Evolutionary conservation across 1,140 invertebrate species (phyloP).

Genomic region (Drosophila gunungcola): DNA sequence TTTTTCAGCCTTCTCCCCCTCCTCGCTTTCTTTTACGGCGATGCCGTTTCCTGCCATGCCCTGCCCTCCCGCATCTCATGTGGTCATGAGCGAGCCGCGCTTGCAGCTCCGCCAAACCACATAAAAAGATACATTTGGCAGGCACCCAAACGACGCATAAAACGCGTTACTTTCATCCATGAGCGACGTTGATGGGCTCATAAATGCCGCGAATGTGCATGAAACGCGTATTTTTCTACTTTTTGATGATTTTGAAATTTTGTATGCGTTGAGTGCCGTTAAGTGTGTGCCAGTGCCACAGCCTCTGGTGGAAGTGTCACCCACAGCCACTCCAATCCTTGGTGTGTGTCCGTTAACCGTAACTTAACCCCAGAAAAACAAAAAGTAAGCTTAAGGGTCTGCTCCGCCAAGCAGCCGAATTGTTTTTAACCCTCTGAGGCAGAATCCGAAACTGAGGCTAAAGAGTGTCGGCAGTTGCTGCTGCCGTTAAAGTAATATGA

Average conservation of each 20-base stretch:
- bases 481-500: slow-evolving; percentile 80
- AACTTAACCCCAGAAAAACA: slow-evolving; percentile 53
- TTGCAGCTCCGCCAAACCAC: slow-evolving; percentile 45
- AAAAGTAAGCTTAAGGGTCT: slow-evolving; percentile 20
- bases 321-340: slow-evolving; percentile 4
- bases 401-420: slow-evolving; percentile 43
- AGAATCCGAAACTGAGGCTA: slow-evolving; percentile 22
- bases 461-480: slow-evolving; percentile 61
- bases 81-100: slow-evolving; percentile 16
- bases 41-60: slow-evolving; percentile 52
- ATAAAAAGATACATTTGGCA: slow-evolving; percentile 83
- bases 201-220: slow-evolving; percentile 83
- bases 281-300: slow-evolving; percentile 43
- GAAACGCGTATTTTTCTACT: slow-evolving; percentile 83
- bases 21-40: slow-evolving; percentile 66
- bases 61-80: slow-evolving; percentile 21
- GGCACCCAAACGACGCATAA: slow-evolving; percentile 81
- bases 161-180: slow-evolving; percentile 83
- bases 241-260: slow-evolving; percentile 83
- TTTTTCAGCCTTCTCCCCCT: slow-evolving; percentile 35
- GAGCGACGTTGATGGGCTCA: slow-evolving; percentile 84
- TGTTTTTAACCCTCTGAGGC: slow-evolving; percentile 74
- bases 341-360: slow-evolving; percentile 44
- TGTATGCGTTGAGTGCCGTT: slow-evolving; percentile 82
- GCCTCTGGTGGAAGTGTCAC: background rate